Evolutionary conservation across 2,113 vertebrate species (phyloP).

Genomic region (Onychostruthus taczanowskii): DNA sequence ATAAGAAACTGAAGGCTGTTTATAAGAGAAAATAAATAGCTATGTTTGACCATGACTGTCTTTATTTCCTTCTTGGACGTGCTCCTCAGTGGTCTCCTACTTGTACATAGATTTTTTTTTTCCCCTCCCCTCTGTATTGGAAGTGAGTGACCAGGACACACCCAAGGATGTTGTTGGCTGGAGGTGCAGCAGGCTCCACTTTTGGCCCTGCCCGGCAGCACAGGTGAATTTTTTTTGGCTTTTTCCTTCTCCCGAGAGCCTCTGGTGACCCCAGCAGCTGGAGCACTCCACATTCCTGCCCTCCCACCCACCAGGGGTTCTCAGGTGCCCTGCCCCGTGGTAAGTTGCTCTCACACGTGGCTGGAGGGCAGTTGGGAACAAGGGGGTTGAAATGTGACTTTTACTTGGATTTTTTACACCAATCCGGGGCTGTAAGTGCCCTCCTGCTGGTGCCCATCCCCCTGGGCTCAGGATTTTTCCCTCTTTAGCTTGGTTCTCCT

Average conservation of each 20-base stretch:
- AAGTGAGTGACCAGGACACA: background rate
- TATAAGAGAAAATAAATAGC: constrained; percentile 84
- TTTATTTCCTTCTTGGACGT: background rate
- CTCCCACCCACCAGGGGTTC: fast-evolving
- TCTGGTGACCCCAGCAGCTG: fast-evolving
- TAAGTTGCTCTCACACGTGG: background rate
- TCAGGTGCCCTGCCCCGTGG: background rate
- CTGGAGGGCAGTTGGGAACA: background rate
- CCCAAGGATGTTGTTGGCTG: background rate
- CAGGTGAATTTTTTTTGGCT: too few relatives aligned
- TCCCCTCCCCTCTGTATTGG: fast-evolving
- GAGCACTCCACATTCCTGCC: fast-evolving
- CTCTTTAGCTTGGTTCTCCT: fast-evolving
- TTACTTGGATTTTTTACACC: too few relatives aligned
- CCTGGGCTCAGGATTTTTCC: fast-evolving
- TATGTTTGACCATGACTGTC: constrained; percentile 76
- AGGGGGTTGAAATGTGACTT: background rate
- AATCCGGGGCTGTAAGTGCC: fast-evolving
- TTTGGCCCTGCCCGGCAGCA: background rate
- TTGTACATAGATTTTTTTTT: background rate
- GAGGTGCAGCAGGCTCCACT: background rate
- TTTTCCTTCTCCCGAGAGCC: background rate
- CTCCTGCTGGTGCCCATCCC: fast-evolving
- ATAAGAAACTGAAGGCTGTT: constrained; percentile 78
- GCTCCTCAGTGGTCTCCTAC: background rate